Base-by-base conservation (phyloP, 2,797 vertebrate genomes). In the Paramormyrops hopkinsi region DNA sequence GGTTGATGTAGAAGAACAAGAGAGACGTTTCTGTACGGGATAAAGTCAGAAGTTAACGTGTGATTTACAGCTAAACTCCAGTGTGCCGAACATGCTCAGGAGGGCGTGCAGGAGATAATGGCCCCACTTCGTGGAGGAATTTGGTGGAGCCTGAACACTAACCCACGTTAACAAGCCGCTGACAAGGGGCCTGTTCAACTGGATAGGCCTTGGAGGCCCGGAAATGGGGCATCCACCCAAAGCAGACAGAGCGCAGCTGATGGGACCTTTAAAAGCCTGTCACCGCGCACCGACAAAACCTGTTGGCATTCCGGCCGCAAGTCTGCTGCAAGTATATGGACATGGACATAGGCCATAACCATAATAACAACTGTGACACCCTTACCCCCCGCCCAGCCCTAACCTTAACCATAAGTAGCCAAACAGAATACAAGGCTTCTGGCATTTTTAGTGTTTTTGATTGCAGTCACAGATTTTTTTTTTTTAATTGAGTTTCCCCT, bases 71-170 rank as follows among this genome's bases (percentile, higher is more conserved):
- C 86, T 87, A 87, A 65, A 87, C 22, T 76, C 85, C 83, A 88
- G 73, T 25, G 91, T 90, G 91, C 94, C 91, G 89, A 89, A 94
- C 69, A 90, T 89, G 90, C 89, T 88, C 92, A 92, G 89, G 84
- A 89, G 48, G 90, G 88, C 89, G 90, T 89, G 90, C 11, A 79
- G 79, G 59, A 92, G 90, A 88, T 51, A 93, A 90, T 56, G 5
- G 91, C 91, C 91, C 90, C 90, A 88, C 90, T 69, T 91, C 82
- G 87, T 91, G 87, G 48, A 84, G 89, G 62, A n/a, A 86, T 19
- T 48, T 19, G 91, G 91, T 89, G 3, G 73, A 91, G 91, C 90
- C 37, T 76, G 51, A 91, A 59, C 11, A 17, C 9, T 46, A 89
- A 89, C 89, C 89, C 46, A 73, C 59, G 88, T 76, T 89, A 88